Evolutionary conservation across 35 echinoderm and acorn worm genomes (phyloP).

Genomic region (Hemicentrotus pulcherrimus): DNA sequence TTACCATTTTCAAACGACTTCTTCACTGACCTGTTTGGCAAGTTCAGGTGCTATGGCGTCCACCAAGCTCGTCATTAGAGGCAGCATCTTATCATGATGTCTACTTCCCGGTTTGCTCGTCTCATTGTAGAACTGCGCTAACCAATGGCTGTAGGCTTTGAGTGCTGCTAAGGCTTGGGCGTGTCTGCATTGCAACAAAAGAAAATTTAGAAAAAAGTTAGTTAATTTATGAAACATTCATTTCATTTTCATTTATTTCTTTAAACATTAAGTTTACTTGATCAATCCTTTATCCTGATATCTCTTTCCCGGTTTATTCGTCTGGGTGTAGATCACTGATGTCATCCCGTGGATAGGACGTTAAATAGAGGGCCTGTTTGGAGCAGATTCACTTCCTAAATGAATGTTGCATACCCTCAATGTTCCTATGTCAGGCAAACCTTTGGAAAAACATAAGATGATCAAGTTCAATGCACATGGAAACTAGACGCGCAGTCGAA

Average conservation of each 20-base stretch:
- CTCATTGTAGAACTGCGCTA: constrained; percentile 94
- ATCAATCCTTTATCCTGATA: too few relatives aligned
- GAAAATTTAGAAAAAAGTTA: background rate
- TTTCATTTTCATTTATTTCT: background rate
- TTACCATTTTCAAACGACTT: too few relatives aligned
- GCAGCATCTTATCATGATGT: constrained; percentile 78
- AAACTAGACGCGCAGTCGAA: too few relatives aligned
- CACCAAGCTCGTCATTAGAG: constrained; percentile 79
- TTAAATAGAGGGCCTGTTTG: too few relatives aligned
- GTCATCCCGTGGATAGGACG: too few relatives aligned
- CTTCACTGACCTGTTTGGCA: constrained; percentile 64
- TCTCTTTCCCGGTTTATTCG: too few relatives aligned
- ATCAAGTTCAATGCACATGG: too few relatives aligned
- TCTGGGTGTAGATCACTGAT: too few relatives aligned
- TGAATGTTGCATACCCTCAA: too few relatives aligned
- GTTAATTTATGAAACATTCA: background rate
- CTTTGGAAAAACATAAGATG: too few relatives aligned
- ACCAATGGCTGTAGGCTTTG: constrained; percentile 94
- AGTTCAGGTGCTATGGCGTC: constrained; percentile 84
- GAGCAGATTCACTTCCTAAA: too few relatives aligned
- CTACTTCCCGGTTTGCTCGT: constrained; percentile 64
- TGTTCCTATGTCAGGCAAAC: too few relatives aligned
- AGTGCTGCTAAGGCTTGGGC: constrained; percentile 83
- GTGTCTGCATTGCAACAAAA: constrained; percentile 64
- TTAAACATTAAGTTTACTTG: background rate